phyloP scores from a whole-genome alignment of 2,888 invertebrate genomes.

The Torymus texanus region DNA sequence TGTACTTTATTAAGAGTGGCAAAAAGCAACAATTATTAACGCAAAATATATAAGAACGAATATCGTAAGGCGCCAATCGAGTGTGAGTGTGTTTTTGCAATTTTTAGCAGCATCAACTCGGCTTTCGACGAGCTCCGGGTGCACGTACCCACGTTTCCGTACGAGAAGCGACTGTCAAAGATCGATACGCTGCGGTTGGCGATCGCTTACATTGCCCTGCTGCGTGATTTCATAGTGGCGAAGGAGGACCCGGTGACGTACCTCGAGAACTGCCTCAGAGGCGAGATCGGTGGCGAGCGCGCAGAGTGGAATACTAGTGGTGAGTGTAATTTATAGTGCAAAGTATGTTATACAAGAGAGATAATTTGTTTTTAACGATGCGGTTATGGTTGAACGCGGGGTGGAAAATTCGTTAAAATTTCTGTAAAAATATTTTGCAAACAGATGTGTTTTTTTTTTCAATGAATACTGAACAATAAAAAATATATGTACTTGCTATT shows the following conservation, averaged over 20 bases:
- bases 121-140: constrained; percentile 98
- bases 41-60: not conserved
- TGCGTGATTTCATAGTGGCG: constrained; percentile 91
- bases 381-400: too few relatives aligned
- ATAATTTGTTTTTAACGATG: too few relatives aligned
- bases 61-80: constrained; percentile 56
- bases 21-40: too few relatives aligned
- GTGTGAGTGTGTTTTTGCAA: constrained; percentile 70
- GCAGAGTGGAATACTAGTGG: constrained; percentile 98
- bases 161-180: constrained; percentile 98
- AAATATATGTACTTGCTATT: too few relatives aligned
- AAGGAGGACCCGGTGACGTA: constrained; percentile 95
- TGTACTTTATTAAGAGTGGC: too few relatives aligned
- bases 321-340: constrained; percentile 71
- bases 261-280: constrained; percentile 93
- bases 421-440: too few relatives aligned
- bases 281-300: constrained; percentile 91
- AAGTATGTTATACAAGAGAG: too few relatives aligned
- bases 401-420: too few relatives aligned
- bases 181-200: constrained; percentile 98
- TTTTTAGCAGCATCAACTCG: constrained; percentile 97
- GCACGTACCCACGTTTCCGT: constrained; percentile 99
- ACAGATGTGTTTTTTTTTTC: too few relatives aligned
- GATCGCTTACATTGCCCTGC: constrained; percentile 96
- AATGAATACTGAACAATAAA: too few relatives aligned